Base-by-base conservation (phyloP, 37 sponge, comb jelly and placozoan species). In the Cladorhizidae sp. region DNA sequence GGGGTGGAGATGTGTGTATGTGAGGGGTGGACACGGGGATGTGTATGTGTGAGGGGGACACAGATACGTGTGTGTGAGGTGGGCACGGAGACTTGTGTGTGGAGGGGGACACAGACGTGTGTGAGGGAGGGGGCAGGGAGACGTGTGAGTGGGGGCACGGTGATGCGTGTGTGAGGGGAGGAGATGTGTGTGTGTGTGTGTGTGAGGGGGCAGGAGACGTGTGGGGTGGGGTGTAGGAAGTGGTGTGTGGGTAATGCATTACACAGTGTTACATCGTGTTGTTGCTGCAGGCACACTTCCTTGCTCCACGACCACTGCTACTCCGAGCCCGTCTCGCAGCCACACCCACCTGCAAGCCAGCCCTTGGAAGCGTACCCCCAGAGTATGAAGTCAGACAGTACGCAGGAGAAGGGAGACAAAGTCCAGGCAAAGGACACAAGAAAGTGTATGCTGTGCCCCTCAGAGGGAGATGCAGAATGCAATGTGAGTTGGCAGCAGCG, bases 381-480 rank as follows among this genome's bases (percentile, higher is more conserved):
- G 50, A 72, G 7, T 37, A n/a, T n/a, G n/a, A n/a, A n/a, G n/a
- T n/a, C 41, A 39, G 70, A 69, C 40, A 22, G 50, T 45, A 51
- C 8, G 51, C 7, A 3, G 5, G 50, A 20, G n/a, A 37, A 2
- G 50, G 38, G 68, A 31, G 68, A 15, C 31, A n/a, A 71, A 28
- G 12, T n/a, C 6, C 33, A 70, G 62, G 41, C n/a, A 12, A 33
- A 20, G 38, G 90, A 90, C 56, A 21, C 18, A 43, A 32, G 87
- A 22, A 22, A 35, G 61, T 92, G 92, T 75, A 55, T 82, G 1
- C 80, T 91, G 28, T 92, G 92, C 42, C 63, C 63, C 21, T 2
- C 42, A 23, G 37, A 76, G 15, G 92, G 92, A 63, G 92, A 92
- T 71, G 67, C 68, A 1, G 72, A 57, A 1, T 40, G 41, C 38